These are phyloP conservation scores for Epirrita christyi DNA, from an alignment of 2,888 invertebrate species.

Conservation along the genomic window DNA sequence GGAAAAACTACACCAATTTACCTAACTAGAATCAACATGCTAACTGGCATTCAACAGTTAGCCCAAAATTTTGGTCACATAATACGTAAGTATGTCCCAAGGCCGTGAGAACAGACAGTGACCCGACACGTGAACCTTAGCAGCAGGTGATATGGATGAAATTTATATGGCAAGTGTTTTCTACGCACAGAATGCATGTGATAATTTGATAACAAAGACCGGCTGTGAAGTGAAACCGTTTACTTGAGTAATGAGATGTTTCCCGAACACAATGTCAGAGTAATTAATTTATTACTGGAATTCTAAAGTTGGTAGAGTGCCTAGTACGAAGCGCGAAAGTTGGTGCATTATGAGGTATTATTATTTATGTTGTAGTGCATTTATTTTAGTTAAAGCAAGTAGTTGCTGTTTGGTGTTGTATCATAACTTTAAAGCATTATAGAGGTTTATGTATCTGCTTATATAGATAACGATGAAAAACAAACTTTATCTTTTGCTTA, in stretches of 20 bases:
- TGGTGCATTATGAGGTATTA: background rate
- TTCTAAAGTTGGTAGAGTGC: constrained; percentile 26
- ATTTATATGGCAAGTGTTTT: constrained; percentile 20
- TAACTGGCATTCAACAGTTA: constrained; percentile 30
- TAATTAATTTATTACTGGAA: constrained; percentile 66
- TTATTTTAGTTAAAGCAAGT: constrained; percentile 4
- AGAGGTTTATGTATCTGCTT: too few species aligned
- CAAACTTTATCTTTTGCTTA: too few species aligned
- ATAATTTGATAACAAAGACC: constrained; percentile 71
- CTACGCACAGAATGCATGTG: constrained; percentile 33
- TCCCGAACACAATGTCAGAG: constrained; percentile 58
- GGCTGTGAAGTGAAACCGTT: constrained; percentile 49
- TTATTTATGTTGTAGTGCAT: constrained; percentile 10
- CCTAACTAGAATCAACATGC: constrained; percentile 8
- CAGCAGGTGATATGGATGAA: constrained; percentile 9
- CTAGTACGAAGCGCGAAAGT: background rate
- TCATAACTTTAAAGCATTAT: constrained; percentile 10
- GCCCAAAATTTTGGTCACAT: constrained; percentile 38
- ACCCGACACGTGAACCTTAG: constrained; percentile 20
- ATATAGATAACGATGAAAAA: too few species aligned
- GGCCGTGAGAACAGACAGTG: constrained; percentile 49
- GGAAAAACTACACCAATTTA: constrained; percentile 36
- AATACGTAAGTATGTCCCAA: constrained; percentile 35
- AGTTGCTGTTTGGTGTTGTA: constrained; percentile 1
- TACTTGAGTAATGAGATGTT: constrained; percentile 63